phyloP scores from a whole-genome alignment of 2,113 vertebrate genomes.

The Herpetotheres cachinnans region DNA sequence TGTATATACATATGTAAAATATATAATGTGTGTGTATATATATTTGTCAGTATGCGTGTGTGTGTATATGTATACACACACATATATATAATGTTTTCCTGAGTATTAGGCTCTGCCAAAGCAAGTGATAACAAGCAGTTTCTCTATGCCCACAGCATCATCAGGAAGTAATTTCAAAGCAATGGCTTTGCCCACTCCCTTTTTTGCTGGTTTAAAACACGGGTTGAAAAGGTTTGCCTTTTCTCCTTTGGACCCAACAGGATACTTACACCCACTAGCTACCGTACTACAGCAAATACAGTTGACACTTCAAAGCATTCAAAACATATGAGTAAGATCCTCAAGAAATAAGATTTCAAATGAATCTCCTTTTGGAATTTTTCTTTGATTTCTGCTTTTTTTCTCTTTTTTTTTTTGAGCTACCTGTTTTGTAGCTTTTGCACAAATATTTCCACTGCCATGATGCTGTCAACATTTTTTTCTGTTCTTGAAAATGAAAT shows the following conservation, averaged over 20 bases:
- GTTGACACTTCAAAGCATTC: neutral
- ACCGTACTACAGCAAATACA: neutral
- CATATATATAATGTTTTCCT: neutral
- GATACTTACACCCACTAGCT: neutral
- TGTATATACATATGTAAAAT: neutral
- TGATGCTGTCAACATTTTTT: neutral
- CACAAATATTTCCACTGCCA: neutral
- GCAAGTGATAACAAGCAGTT: neutral
- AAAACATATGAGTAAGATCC: neutral
- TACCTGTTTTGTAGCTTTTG: neutral
- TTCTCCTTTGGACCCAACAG: neutral
- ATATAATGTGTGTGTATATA: neutral
- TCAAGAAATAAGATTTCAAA: conserved; percentile 14
- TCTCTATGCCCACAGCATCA: neutral
- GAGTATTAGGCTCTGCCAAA: neutral
- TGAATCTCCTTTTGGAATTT: neutral
- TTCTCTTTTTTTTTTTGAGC: neutral
- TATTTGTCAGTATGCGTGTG: too few species aligned
- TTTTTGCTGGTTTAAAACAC: neutral
- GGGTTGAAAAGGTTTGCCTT: neutral
- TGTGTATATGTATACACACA: too few species aligned
- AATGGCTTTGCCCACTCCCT: neutral
- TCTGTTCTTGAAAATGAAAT: neutral
- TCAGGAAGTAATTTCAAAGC: neutral
- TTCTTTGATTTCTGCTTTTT: neutral